Evolutionary conservation across 2,888 invertebrate genomes (phyloP).

Genomic region (Serripes groenlandicus): DNA sequence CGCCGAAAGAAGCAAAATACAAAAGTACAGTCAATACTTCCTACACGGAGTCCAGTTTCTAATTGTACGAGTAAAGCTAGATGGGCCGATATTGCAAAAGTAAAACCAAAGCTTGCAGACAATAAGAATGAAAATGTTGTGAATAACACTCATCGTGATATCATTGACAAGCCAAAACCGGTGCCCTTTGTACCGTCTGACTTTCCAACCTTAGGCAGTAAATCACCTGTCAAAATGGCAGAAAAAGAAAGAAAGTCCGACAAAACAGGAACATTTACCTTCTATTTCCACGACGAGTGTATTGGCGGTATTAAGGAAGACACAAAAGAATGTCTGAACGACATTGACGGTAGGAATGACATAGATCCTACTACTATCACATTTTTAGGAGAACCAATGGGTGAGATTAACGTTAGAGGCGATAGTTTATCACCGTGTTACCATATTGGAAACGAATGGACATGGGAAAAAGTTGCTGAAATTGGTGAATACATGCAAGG

Average conservation of each 20-base stretch:
- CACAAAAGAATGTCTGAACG: background rate
- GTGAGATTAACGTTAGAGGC: background rate
- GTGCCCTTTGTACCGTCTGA: conserved; percentile 26
- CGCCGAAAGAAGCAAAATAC: conserved; percentile 6
- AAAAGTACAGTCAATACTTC: background rate
- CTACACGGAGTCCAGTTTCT: background rate
- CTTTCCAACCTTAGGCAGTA: conserved; percentile 49
- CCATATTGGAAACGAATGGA: background rate
- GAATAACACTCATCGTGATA: background rate
- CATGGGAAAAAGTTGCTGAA: conserved; percentile 18
- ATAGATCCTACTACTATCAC: background rate
- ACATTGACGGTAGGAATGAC: background rate
- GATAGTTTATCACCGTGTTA: background rate
- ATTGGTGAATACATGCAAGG: background rate
- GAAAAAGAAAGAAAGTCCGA: conserved; percentile 1
- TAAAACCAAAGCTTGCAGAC: conserved; percentile 3
- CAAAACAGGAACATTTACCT: conserved; percentile 37
- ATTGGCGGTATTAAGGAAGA: background rate
- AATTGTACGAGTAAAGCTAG: conserved; percentile 27
- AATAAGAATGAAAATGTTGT: background rate
- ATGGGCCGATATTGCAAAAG: conserved; percentile 70
- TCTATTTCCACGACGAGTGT: conserved; percentile 36
- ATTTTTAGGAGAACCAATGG: background rate
- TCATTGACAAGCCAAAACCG: conserved; percentile 1
- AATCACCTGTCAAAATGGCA: background rate